These are phyloP conservation scores for Tychaedon coryphoeus DNA, from an alignment of 2,113 vertebrate species.

Conservation along the genomic window DNA sequence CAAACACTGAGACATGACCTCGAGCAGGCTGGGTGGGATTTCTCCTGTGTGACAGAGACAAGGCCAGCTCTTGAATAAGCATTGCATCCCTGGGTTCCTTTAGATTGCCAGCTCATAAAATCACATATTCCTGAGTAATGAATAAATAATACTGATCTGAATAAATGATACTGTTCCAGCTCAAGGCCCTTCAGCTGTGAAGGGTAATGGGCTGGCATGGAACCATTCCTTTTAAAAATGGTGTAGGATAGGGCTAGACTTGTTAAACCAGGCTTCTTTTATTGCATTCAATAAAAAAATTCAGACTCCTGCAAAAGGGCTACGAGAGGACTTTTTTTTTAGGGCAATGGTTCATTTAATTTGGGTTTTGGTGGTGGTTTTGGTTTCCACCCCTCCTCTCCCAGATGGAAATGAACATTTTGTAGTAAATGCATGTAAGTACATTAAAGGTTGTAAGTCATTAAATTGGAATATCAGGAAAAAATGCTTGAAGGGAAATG, in stretches of 20 bases:
- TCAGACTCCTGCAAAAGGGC: not conserved
- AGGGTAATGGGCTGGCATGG: not conserved
- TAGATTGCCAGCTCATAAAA: not conserved
- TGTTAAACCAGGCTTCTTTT: not conserved
- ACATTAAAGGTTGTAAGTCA: not conserved
- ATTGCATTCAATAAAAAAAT: not conserved
- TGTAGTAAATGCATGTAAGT: not conserved
- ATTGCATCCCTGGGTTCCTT: not conserved
- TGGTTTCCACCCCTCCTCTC: not conserved
- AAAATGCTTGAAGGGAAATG: not conserved
- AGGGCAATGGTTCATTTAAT: not conserved
- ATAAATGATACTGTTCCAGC: not conserved
- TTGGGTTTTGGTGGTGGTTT: not conserved
- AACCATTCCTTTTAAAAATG: not conserved
- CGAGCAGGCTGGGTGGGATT: not conserved
- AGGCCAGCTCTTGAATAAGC: not conserved
- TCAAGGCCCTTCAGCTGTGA: not conserved
- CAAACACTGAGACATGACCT: not conserved
- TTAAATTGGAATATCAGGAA: not conserved
- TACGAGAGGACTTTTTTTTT: not conserved
- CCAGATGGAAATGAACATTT: not conserved
- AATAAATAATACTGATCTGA: constrained; percentile 3
- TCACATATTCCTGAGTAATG: not conserved
- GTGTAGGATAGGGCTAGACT: not conserved
- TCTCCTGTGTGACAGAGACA: not conserved